Conservation (phyloP, 2,113 vertebrate species). For the Rhinolophus ferrumequinum region DNA sequence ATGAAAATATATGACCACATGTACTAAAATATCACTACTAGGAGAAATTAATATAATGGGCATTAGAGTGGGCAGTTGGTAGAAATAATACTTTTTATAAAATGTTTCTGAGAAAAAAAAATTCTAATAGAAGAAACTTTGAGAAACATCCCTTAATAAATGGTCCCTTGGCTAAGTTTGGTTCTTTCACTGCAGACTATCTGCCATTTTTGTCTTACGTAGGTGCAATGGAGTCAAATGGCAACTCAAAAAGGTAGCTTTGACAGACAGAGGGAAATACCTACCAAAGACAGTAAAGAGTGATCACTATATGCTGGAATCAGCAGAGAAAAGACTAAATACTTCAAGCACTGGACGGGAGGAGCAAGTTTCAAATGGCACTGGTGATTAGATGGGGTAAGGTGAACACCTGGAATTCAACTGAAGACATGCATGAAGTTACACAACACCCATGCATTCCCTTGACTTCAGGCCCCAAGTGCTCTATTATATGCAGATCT, state of each 20-base stretch:
- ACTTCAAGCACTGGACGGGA: not conserved
- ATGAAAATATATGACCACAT: not conserved
- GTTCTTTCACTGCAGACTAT: not conserved
- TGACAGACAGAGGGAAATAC: not conserved
- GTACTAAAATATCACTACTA: not conserved
- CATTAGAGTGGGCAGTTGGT: not conserved
- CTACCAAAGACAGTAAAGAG: not conserved
- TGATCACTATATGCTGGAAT: not conserved
- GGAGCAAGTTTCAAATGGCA: too few species aligned
- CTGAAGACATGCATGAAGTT: not conserved
- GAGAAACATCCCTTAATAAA: not conserved
- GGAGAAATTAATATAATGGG: not conserved
- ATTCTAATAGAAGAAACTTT: not conserved
- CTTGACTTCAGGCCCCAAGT: not conserved
- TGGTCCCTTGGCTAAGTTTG: not conserved
- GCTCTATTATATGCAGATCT: too few species aligned
- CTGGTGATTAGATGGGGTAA: not conserved
- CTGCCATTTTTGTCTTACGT: not conserved
- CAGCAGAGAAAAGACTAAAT: not conserved
- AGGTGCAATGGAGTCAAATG: not conserved
- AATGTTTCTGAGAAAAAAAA: not conserved
- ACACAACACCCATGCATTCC: fast-evolving
- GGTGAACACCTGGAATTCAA: not conserved
- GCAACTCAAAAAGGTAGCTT: not conserved
- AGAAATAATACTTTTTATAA: not conserved